These are phyloP conservation scores for Tenodera sinensis DNA, from an alignment of 2,888 invertebrate genomes.

Conservation along the genomic window DNA sequence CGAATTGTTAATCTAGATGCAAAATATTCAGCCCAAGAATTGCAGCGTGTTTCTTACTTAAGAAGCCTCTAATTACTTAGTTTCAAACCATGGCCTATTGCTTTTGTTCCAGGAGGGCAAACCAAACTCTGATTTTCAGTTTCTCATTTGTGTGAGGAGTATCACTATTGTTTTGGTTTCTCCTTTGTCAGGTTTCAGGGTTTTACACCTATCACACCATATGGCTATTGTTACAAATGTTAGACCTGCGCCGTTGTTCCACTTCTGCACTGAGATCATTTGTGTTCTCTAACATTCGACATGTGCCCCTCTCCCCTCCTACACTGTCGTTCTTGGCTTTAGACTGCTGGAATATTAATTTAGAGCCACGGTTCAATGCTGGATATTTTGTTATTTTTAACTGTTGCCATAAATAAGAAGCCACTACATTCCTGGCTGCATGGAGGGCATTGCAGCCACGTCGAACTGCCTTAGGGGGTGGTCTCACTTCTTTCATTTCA, in stretches of 20 bases:
- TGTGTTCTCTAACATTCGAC: background rate
- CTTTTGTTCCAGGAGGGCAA: too few species aligned
- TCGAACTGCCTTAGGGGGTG: background rate
- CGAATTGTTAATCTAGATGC: too few species aligned
- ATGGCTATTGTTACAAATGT: background rate
- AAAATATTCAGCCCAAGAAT: too few species aligned
- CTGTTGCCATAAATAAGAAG: conserved; percentile 5
- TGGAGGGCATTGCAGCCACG: background rate
- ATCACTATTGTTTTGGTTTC: too few species aligned
- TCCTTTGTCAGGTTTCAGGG: too few species aligned
- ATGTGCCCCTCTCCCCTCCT: background rate
- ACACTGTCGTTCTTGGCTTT: background rate
- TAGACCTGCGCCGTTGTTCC: background rate
- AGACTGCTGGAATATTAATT: background rate
- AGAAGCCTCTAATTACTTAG: too few species aligned
- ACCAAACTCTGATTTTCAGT: too few species aligned
- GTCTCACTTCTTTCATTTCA: conserved; percentile 9
- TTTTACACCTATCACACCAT: background rate
- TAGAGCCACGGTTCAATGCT: background rate
- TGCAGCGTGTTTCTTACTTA: too few species aligned
- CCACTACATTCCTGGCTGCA: background rate
- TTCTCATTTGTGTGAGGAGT: too few species aligned
- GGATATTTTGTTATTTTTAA: conserved; percentile 15
- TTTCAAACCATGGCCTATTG: too few species aligned
- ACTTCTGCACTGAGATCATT: background rate